Conservation (phyloP, 2,888 invertebrate genomes). For the Dascillus cervinus region DNA sequence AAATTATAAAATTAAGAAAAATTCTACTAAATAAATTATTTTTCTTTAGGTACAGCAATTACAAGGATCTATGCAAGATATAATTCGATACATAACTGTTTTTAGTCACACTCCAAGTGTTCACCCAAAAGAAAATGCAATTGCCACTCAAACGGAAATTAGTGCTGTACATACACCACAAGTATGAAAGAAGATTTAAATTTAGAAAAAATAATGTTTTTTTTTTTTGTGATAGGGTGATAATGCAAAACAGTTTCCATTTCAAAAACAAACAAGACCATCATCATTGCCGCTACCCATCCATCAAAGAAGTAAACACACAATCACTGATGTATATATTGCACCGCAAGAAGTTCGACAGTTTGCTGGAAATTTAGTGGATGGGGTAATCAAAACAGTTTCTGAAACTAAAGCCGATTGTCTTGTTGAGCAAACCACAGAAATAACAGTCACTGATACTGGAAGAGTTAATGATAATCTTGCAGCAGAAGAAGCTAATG, state of each 20-base stretch:
- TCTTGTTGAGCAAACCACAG: constrained; percentile 20
- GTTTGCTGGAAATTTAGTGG: constrained; percentile 40
- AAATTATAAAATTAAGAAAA: constrained; percentile 13
- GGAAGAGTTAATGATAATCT: constrained; percentile 15
- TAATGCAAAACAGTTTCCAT: constrained; percentile 38
- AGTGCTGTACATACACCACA: constrained; percentile 71
- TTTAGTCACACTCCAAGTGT: constrained; percentile 38
- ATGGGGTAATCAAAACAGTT: constrained; percentile 40
- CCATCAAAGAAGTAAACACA: constrained; percentile 31
- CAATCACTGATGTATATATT: constrained; percentile 11
- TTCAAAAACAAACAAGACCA: constrained; percentile 39
- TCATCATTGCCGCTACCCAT: constrained; percentile 40
- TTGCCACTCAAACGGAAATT: constrained; percentile 73
- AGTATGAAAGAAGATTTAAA: too few species aligned
- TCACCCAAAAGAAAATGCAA: constrained; percentile 42
- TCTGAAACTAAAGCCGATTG: constrained; percentile 28
- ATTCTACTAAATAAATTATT: constrained; percentile 1
- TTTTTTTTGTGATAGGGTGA: constrained; percentile 29
- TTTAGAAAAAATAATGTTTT: neutral
- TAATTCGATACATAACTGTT: constrained; percentile 61
- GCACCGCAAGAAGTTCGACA: constrained; percentile 32
- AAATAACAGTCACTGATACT: constrained; percentile 29
- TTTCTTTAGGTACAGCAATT: constrained; percentile 61
- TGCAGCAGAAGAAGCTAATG: too few species aligned
- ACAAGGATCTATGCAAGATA: constrained; percentile 71